Evolutionary conservation across 2,113 vertebrate species (phyloP), one percentile per base, ranked within the genome.

Genomic region (Notothenia coriiceps): DNA sequence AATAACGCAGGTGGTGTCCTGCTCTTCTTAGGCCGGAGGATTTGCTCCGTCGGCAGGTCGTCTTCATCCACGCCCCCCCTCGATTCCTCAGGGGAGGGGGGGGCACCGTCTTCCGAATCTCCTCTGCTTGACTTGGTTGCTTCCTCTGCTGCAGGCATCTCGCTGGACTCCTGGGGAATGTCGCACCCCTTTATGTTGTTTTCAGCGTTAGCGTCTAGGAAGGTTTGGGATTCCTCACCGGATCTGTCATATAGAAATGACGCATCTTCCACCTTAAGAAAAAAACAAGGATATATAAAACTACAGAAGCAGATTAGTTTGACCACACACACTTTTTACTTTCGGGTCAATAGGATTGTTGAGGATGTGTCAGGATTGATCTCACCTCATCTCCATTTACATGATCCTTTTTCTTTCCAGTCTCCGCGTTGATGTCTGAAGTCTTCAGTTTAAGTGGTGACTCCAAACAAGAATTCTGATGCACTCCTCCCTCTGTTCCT

Each of bases 31-130:
- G 13, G 55, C 29, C 47, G 78, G 17, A 44, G 50, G 8, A 55
- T 56, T 4, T 22, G 20, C 63, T 77, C 74, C 0, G 22, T 1
- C 2, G 59, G 29, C 0, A 35, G 65, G 46, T 91, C 88, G 10
- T 70, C 92, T 63, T 83, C 92, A 7, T 75, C 84, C 20, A n/a
- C 0, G 3, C 57, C 63, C 11, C 22, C 76, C 10, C 55, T 63
- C 4, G 5, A 13, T 7, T 70, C 67, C 44, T 66, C 71, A 10
- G 83, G 33, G 14, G 12, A 12, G n/a, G 61, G 17, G 14, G 15
- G 10, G 18, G 7, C 12, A 29, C 2, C 6, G 18, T 20, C 15
- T 18, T 0, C 51, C n/a, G 63, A 35, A 18, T 40, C 15, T 29
- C 6, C 67, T 20, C 15, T 5, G 18, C 33, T 46, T 11, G 69